phyloP scores from a whole-genome alignment of 2,888 invertebrate species.

The Hydroisotoma schaefferi region DNA sequence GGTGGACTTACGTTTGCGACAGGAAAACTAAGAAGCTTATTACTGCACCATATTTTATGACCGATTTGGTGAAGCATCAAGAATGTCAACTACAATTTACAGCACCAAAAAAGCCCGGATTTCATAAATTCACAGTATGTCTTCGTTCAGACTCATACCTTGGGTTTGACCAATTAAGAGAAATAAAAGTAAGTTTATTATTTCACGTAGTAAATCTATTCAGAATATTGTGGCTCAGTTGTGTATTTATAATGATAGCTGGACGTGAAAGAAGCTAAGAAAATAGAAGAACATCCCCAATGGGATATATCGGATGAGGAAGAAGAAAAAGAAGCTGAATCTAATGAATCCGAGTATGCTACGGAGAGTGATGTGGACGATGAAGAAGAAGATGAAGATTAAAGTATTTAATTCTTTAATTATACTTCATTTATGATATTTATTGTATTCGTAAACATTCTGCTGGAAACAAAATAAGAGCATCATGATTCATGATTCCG shows the following conservation, averaged over 20 bases:
- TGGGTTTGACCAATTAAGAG: constrained; percentile 91
- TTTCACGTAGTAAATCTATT: constrained; percentile 3
- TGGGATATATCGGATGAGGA: constrained; percentile 96
- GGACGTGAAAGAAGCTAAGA: constrained; percentile 94
- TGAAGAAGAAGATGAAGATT: constrained; percentile 34
- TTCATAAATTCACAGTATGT: constrained; percentile 88
- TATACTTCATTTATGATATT: too few relatives aligned
- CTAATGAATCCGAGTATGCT: constrained; percentile 64
- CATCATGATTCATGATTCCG: too few relatives aligned
- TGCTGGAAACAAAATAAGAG: too few relatives aligned
- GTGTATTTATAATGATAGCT: constrained; percentile 57
- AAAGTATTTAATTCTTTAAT: neutral
- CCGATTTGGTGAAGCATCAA: constrained; percentile 82
- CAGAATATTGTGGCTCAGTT: constrained; percentile 12
- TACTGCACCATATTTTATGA: constrained; percentile 89
- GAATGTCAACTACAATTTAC: constrained; percentile 94
- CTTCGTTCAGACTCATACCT: constrained; percentile 95
- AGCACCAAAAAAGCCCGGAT: constrained; percentile 88
- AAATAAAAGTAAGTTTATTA: constrained; percentile 67
- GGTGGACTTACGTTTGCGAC: constrained; percentile 99
- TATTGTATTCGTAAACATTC: too few relatives aligned
- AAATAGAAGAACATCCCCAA: constrained; percentile 91
- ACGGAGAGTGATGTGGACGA: constrained; percentile 61
- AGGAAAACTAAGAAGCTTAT: constrained; percentile 85
- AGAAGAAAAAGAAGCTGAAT: constrained; percentile 66